Base-by-base conservation (phyloP, 2,113 vertebrate species). In the Solea solea region DNA sequence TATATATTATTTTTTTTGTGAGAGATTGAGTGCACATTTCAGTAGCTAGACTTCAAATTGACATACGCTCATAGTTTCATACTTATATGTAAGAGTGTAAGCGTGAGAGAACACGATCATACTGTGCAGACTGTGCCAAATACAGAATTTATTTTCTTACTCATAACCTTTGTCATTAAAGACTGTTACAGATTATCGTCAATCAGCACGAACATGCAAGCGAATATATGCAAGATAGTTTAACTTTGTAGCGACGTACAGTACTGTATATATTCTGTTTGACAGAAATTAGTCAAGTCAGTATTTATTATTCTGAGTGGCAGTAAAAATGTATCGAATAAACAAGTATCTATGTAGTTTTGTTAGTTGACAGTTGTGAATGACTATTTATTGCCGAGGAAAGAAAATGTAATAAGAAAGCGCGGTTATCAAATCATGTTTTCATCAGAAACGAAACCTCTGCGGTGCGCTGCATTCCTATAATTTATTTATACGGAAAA, bases 91-190 rank as follows among this genome's bases (percentile, higher is more conserved):
- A 10, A 39, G 46, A 10, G 54, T 54, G 52, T 21, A 54, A 1
- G 27, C 27, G 34, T 2, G 34, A 48, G 9, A 59, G 46, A 55
- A 71, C n/a, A 34, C 62, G 66, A 59, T 14, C 44, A 50, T 42
- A 50, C 13, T 27, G 68, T 14, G 46, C 39, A 53, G 2, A 72
- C 34, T 55, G 63, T 84, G 81, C 72, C 78, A 83, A 81, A 81
- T 45, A 4, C 53, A 40, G 39, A 81, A 64, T 80, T 50, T 72
- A 80, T 87, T 85, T 89, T 81, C 67, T 16, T 74, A 82, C 62
- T 68, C 49, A 34, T 13, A 68, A 61, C 42, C 52, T 80, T 52
- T 52, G 58, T 45, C 8, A 65, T 4, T 61, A 9, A 7, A 49
- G 64, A 65, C 0, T 60, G 49, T 82, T 79, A 55, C 8, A 21